Evolutionary conservation across 2,797 vertebrate species (phyloP), one percentile per base, ranked within the genome.

Genomic region (Lithobates sylvaticus): DNA sequence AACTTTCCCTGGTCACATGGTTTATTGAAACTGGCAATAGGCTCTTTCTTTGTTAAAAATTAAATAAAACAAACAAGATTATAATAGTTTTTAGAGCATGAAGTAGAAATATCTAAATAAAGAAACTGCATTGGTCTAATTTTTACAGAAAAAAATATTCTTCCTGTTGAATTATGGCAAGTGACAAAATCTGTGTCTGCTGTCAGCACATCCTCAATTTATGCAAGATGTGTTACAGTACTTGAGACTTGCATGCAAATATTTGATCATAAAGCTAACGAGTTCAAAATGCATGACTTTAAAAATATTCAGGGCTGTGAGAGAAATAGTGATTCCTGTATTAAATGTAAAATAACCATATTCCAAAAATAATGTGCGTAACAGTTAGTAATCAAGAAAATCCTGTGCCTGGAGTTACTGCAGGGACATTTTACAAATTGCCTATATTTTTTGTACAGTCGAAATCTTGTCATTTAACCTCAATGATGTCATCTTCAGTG

Each of bases 401-500:
- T 73, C 70, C 26, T 68, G 3, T 54, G 6, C 50, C 15, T 74
- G 68, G 27, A 65, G 15, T 18, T 73, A 68, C 72, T 77, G 23
- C 44, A 68, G 29, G 15, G 44, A 50, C 75, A 78, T 78, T 83
- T 78, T 78, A 78, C 47, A 83, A 71, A 87, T 78, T 83, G 81
- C 50, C 85, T 68, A 78, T 83, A 78, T 78, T 87, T 83, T 78
- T 78, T 73, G 58, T 34, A 87, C 21, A 78, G 81, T 61, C 10
- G 23, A 82, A 86, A 78, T 78, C 81, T 58, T 87, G 81, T 83
- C 80, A 87, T 87, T 87, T 83, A 75, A 42, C 76, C 80, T 78
- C 80, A 84, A 72, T 4, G 0, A 89, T 78, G 61, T 89, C 84
- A 90, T 88, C 74, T 86, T 78, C 68, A 65, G 21, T 70, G 76